phyloP scores from a whole-genome alignment of 2,888 invertebrate species.

The Spialia ferax region DNA sequence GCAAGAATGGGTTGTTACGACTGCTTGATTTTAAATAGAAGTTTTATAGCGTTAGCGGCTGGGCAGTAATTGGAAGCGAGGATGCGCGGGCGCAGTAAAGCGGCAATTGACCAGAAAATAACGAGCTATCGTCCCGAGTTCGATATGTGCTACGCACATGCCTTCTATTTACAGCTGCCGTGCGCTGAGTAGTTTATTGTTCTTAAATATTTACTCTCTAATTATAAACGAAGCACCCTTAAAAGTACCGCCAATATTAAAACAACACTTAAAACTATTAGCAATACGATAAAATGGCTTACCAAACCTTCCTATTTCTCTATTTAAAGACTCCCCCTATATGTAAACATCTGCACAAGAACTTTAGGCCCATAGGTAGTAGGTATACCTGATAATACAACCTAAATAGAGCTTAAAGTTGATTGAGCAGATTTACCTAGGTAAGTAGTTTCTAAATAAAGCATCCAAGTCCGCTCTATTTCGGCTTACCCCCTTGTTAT shows the following conservation, averaged over 20 bases:
- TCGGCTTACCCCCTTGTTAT: too few relatives aligned
- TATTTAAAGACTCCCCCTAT: too few relatives aligned
- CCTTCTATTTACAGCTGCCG: constrained; percentile 77
- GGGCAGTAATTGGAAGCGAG: constrained; percentile 84
- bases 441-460: too few relatives aligned
- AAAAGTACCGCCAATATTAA: constrained; percentile 18
- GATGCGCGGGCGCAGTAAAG: constrained; percentile 85
- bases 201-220: constrained; percentile 58
- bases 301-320: too few relatives aligned
- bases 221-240: constrained; percentile 29
- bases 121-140: constrained; percentile 74
- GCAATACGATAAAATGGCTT: constrained; percentile 22
- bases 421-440: too few relatives aligned
- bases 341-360: too few relatives aligned
- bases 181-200: constrained; percentile 65
- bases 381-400: too few relatives aligned
- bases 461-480: too few relatives aligned
- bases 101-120: constrained; percentile 87
- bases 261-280: constrained; percentile 32
- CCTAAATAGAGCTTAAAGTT: too few relatives aligned
- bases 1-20: constrained; percentile 45
- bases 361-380: too few relatives aligned
- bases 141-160: constrained; percentile 67
- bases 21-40: constrained; percentile 38
- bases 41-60: constrained; percentile 84